These are phyloP conservation scores for Gnathonemus longibarbis DNA, from an alignment of 2,113 vertebrate species.

Conservation along the genomic window DNA sequence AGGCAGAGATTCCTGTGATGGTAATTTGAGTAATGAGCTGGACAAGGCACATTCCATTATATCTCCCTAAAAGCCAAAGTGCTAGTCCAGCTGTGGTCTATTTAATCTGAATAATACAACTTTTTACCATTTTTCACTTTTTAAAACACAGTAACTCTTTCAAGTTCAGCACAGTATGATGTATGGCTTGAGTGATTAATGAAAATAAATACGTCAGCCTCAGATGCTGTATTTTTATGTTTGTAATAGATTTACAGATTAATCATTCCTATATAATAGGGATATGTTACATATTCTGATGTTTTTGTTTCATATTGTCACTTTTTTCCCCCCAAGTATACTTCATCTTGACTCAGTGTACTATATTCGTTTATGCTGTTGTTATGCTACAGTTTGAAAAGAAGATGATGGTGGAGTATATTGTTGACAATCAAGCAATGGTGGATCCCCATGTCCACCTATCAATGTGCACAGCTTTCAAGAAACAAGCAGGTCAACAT, in stretches of 20 bases:
- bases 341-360: background rate
- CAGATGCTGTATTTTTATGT: background rate
- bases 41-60: background rate
- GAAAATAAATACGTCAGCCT: background rate
- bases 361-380: background rate
- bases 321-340: background rate
- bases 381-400: background rate
- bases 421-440: background rate
- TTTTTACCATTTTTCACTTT: background rate
- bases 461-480: background rate
- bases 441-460: background rate
- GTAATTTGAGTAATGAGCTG: constrained; percentile 6
- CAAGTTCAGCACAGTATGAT: background rate
- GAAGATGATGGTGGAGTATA: background rate
- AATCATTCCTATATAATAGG: background rate
- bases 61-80: background rate
- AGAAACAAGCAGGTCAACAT: background rate
- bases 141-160: background rate
- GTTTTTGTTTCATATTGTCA: background rate
- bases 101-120: background rate
- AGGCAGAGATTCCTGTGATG: background rate
- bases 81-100: background rate
- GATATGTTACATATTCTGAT: background rate
- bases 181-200: background rate
- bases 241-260: background rate